Evolutionary conservation across 2,113 vertebrate species (phyloP).

Genomic region (Thomomys bottae): DNA sequence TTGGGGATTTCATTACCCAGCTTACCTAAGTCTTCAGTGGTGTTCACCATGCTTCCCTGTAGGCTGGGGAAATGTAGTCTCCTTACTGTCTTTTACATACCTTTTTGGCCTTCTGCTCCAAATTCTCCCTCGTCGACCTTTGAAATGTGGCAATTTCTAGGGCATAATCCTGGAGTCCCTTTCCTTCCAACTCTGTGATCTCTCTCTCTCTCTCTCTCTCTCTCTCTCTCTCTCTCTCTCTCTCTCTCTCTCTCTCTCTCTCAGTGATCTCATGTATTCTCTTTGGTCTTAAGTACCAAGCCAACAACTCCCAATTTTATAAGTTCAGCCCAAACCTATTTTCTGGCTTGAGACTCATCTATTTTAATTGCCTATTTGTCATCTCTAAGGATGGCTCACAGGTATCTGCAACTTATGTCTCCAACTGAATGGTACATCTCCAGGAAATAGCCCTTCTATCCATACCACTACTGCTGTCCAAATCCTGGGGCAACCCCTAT

Average conservation of each 20-base stretch:
- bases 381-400: conserved; percentile 41
- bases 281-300: conserved; percentile 34
- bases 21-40: neutral
- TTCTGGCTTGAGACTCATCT: conserved; percentile 63
- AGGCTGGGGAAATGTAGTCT: accelerated
- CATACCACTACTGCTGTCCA: neutral
- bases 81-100: neutral
- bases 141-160: neutral
- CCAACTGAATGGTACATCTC: conserved; percentile 3
- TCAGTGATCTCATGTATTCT: conserved; percentile 26
- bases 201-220: too few species aligned
- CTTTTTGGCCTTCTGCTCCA: neutral
- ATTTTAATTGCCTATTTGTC: conserved; percentile 60
- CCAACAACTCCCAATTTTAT: conserved; percentile 49
- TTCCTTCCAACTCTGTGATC: neutral
- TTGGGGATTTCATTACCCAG: neutral
- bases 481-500: neutral
- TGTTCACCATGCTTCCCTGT: neutral
- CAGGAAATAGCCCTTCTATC: neutral
- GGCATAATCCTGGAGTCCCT: neutral
- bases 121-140: neutral
- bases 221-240: too few species aligned
- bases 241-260: too few species aligned
- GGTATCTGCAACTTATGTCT: neutral
- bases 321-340: conserved; percentile 52